phyloP scores from a whole-genome alignment of 1,140 invertebrate species.

The Aricia agestis region DNA sequence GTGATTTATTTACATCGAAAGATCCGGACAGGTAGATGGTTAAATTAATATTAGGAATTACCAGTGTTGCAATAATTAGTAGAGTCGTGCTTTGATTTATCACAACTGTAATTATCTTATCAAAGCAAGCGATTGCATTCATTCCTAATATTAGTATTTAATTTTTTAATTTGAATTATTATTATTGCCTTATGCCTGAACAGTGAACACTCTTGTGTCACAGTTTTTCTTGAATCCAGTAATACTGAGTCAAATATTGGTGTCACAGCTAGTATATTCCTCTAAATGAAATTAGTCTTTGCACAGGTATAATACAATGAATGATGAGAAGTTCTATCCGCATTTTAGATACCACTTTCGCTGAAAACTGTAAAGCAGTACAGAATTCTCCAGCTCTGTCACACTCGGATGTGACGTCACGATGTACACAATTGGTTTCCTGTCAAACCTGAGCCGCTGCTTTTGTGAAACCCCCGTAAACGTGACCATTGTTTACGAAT shows the following conservation, averaged over 20 bases:
- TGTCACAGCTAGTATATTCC: too few relatives aligned
- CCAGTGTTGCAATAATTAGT: background rate
- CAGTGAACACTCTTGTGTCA: too few relatives aligned
- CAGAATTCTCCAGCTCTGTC: slow-evolving; percentile 2
- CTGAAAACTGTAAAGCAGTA: background rate
- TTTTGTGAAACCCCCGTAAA: slow-evolving; percentile 18
- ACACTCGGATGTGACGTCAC: slow-evolving; percentile 23
- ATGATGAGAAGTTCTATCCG: background rate
- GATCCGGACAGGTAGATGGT: slow-evolving; percentile 27
- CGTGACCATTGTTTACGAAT: slow-evolving; percentile 18
- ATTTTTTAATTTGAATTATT: too few relatives aligned
- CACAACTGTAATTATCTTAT: slow-evolving; percentile 9
- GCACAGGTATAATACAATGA: too few relatives aligned
- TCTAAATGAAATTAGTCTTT: too few relatives aligned
- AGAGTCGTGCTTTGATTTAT: background rate
- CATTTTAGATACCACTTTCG: background rate
- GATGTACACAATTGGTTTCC: slow-evolving; percentile 20
- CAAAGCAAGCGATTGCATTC: background rate
- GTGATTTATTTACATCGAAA: slow-evolving; percentile 39
- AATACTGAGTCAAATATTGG: too few relatives aligned
- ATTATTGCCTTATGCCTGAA: too few relatives aligned
- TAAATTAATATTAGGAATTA: background rate
- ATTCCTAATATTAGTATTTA: background rate
- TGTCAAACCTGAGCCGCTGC: slow-evolving; percentile 18
- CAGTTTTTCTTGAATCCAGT: too few relatives aligned